Evolutionary conservation across 2,797 vertebrate species (phyloP).

Genomic region (Crypturellus tataupa): DNA sequence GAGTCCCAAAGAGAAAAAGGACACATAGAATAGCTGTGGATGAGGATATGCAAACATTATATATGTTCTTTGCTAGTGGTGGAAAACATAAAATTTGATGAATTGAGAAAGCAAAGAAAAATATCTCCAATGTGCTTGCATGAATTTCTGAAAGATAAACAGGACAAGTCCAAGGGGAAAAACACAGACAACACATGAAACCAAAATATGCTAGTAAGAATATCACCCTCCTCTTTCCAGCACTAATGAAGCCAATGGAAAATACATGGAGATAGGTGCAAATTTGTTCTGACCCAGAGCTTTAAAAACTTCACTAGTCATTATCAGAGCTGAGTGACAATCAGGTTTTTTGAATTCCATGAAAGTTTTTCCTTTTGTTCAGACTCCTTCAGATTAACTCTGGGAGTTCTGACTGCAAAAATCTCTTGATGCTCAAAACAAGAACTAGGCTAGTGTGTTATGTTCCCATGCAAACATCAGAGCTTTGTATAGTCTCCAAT

Average conservation of each 20-base stretch:
- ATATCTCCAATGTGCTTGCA: not conserved
- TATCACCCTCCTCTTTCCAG: not conserved
- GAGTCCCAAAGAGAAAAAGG: not conserved
- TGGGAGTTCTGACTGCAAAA: conserved; percentile 13
- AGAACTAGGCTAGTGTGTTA: conserved; percentile 23
- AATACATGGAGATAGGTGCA: not conserved
- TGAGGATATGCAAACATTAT: not conserved
- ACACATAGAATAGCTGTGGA: not conserved
- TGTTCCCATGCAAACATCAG: conserved; percentile 27
- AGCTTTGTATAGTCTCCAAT: conserved; percentile 38
- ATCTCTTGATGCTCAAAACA: not conserved
- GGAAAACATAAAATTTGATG: not conserved
- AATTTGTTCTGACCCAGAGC: not conserved
- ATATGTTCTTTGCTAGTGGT: not conserved
- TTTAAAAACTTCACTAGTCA: not conserved
- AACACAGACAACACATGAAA: accelerated
- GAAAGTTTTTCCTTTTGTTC: conserved; percentile 7
- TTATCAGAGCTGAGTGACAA: not conserved
- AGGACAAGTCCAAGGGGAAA: not conserved
- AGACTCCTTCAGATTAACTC: not conserved
- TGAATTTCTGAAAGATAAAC: not conserved
- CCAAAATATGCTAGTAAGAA: not conserved
- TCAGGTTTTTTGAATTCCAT: not conserved
- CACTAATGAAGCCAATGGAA: not conserved
- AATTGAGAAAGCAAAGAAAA: not conserved